Percentiles rank a stretch among this genome's conserved stretches.
Evolutionary conservation across 2,888 invertebrate species (phyloP).

Genomic region (Caprella mutica): DNA sequence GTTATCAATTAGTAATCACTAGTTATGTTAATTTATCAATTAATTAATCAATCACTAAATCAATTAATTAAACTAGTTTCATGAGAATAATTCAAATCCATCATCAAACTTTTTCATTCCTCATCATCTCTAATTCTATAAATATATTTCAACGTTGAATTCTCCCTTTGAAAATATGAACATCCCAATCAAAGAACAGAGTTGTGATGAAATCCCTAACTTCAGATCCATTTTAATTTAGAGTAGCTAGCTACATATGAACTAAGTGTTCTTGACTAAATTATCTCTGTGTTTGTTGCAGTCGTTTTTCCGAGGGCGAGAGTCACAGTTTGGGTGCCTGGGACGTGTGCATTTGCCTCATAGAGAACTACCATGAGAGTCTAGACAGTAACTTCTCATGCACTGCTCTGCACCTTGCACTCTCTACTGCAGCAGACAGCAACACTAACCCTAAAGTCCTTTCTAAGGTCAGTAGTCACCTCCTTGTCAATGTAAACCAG

Average conservation of each 20-base stretch:
- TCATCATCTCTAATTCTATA: neutral
- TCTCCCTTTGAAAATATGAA: neutral
- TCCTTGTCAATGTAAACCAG: neutral
- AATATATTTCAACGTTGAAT: neutral
- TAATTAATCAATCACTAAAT: no score
- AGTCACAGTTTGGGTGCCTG: constrained; percentile 54
- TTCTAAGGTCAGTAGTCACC: constrained; percentile 13
- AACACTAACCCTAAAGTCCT: constrained; percentile 27
- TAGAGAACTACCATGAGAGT: constrained; percentile 50
- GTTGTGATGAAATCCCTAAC: no score
- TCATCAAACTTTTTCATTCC: neutral
- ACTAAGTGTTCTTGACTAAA: no score
- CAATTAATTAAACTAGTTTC: no score
- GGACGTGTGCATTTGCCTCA: constrained; percentile 61
- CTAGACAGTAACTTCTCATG: constrained; percentile 55
- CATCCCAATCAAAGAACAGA: no score
- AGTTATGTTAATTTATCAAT: no score
- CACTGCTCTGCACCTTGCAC: constrained; percentile 48
- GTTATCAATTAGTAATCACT: no score
- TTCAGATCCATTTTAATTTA: no score
- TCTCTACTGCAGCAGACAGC: constrained; percentile 42
- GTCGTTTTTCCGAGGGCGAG: constrained; percentile 25
- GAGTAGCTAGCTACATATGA: no score
- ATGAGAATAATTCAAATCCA: no score
- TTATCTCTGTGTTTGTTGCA: neutral